These are phyloP conservation scores for Pogonocichla stellata DNA, from an alignment of 2,113 vertebrate genomes.

Conservation along the genomic window DNA sequence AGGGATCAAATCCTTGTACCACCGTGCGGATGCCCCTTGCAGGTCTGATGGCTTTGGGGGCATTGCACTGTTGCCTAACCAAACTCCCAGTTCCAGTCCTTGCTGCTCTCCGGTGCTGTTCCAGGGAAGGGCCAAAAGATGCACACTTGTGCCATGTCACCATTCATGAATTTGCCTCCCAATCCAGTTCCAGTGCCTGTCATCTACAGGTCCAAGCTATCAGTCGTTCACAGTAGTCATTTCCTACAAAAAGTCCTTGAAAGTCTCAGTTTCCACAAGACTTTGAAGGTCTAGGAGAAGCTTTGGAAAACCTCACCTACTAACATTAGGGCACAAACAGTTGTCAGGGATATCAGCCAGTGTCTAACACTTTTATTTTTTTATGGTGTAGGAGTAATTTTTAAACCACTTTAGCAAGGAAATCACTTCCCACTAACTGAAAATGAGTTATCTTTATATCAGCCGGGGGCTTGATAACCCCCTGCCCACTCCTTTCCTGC, in stretches of 20 bases:
- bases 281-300: neutral
- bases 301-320: neutral
- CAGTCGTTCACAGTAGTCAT: neutral
- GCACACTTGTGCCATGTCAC: neutral
- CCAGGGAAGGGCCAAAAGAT: neutral
- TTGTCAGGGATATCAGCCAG: neutral
- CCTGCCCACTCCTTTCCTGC: neutral
- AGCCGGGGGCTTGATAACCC: neutral
- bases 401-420: neutral
- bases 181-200: neutral
- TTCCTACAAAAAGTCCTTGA: neutral
- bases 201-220: neutral
- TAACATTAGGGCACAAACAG: neutral
- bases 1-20: neutral
- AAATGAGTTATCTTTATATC: neutral
- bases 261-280: neutral
- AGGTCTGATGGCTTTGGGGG: neutral
- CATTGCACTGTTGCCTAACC: rapidly evolving
- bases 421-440: neutral
- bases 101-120: neutral
- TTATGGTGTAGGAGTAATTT: neutral
- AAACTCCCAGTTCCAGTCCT: neutral
- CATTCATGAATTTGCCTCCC: neutral
- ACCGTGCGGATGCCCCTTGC: rapidly evolving
- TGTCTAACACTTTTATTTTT: neutral